These are phyloP conservation scores for Scaptomyza cyrtandrae DNA, from an alignment of 2,888 invertebrate species.

Conservation along the genomic window DNA sequence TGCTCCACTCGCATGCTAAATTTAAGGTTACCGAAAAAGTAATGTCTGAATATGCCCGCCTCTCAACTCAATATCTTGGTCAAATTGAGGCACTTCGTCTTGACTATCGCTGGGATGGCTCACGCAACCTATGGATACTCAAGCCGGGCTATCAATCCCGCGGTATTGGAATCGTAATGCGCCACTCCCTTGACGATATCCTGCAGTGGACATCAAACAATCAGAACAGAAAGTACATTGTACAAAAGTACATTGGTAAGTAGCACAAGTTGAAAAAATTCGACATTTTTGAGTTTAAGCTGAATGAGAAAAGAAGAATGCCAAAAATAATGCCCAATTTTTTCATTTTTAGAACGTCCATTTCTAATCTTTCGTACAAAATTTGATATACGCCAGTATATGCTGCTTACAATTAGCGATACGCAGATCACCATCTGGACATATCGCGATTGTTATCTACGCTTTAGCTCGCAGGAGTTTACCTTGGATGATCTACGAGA, in stretches of 20 bases:
- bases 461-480: constrained; percentile 94
- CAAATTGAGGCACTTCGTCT: constrained; percentile 87
- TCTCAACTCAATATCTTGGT: constrained; percentile 86
- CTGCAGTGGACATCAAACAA: constrained; percentile 87
- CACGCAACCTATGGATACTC: constrained; percentile 94
- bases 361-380: constrained; percentile 93
- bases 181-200: constrained; percentile 90
- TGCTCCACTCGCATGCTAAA: constrained; percentile 81
- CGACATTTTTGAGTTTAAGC: too few species aligned
- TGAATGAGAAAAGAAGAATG: background rate
- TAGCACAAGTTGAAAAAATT: background rate
- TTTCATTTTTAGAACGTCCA: constrained; percentile 88
- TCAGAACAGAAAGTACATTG: constrained; percentile 88
- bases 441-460: constrained; percentile 93
- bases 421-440: constrained; percentile 93
- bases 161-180: constrained; percentile 93
- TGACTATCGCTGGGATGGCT: constrained; percentile 90
- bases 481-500: constrained; percentile 91
- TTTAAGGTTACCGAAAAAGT: constrained; percentile 66
- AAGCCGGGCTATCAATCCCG: constrained; percentile 93
- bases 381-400: constrained; percentile 96
- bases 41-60: constrained; percentile 69
- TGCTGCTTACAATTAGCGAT: constrained; percentile 89
- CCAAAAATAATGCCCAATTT: constrained; percentile 1
- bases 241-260: constrained; percentile 95